Evolutionary conservation across 2,888 invertebrate genomes (phyloP).

Genomic region (Ptilodon capucinus): DNA sequence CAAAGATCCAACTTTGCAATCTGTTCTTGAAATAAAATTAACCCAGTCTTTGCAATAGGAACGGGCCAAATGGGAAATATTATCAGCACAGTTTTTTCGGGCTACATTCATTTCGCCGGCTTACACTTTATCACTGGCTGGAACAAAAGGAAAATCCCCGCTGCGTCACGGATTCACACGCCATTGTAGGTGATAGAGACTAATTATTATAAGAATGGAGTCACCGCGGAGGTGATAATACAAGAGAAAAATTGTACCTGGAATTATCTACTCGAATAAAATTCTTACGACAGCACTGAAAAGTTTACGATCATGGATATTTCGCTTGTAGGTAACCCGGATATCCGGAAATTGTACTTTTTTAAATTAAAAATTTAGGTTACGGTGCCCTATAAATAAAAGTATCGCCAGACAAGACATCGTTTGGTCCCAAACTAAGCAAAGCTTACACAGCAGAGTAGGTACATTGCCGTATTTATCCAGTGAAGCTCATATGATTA

Average conservation of each 20-base stretch:
- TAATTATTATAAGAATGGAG: slow-evolving; percentile 44
- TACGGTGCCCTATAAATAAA: too few relatives aligned
- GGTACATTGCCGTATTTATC: too few relatives aligned
- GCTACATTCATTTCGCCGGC: slow-evolving; percentile 39
- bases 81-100: slow-evolving; percentile 6
- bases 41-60: background rate
- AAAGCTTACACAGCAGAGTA: too few relatives aligned
- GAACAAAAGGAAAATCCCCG: slow-evolving; percentile 44
- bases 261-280: slow-evolving; percentile 23
- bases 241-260: slow-evolving; percentile 17
- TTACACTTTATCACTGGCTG: slow-evolving; percentile 46
- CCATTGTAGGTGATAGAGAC: slow-evolving; percentile 48
- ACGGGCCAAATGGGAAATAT: background rate
- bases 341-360: too few relatives aligned
- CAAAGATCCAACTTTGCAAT: too few relatives aligned
- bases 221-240: slow-evolving; percentile 36
- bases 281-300: background rate
- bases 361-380: too few relatives aligned
- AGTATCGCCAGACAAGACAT: too few relatives aligned
- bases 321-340: background rate
- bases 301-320: background rate
- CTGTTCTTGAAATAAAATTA: too few relatives aligned
- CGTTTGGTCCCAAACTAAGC: too few relatives aligned
- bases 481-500: too few relatives aligned
- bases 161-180: slow-evolving; percentile 40